These are phyloP conservation scores for Remorina albescens DNA, from an alignment of 2,797 vertebrate genomes.

Conservation along the genomic window DNA sequence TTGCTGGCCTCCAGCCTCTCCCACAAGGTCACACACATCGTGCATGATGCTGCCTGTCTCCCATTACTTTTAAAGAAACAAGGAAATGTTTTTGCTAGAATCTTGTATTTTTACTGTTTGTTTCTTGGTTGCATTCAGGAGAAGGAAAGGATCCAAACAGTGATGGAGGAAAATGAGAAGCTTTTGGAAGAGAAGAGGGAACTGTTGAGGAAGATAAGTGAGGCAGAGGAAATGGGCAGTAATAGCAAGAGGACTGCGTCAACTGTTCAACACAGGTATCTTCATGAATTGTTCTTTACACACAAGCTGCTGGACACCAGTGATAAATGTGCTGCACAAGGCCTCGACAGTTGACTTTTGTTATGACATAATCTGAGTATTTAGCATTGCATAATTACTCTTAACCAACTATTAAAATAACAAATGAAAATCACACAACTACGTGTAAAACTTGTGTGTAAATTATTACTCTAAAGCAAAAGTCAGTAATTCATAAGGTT, in stretches of 20 bases:
- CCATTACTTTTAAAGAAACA: not conserved
- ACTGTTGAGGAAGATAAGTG: slow-evolving; percentile 86
- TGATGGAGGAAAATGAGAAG: slow-evolving; percentile 90
- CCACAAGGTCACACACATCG: slow-evolving; percentile 84
- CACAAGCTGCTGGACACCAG: not conserved
- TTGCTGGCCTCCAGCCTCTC: slow-evolving; percentile 84
- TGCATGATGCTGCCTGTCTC: not conserved
- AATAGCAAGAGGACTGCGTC: slow-evolving; percentile 78
- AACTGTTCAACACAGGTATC: slow-evolving; percentile 88
- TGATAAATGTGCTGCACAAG: not conserved
- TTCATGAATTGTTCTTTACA: not conserved
- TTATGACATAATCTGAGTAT: not conserved
- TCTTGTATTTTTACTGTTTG: not conserved
- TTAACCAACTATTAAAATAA: not conserved
- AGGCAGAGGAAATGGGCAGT: slow-evolving; percentile 88
- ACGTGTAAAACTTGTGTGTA: not conserved
- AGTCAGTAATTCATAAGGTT: not conserved
- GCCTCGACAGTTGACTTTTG: not conserved
- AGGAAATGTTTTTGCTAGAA: not conserved
- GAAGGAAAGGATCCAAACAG: slow-evolving; percentile 86
- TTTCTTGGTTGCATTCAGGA: slow-evolving; percentile 77
- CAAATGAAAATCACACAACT: not conserved
- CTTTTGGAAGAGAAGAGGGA: slow-evolving; percentile 89
- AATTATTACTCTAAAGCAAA: not conserved
- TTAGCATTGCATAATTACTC: no score